Conservation (phyloP, 2,113 vertebrate genomes). For the Polypterus bichir region DNA sequence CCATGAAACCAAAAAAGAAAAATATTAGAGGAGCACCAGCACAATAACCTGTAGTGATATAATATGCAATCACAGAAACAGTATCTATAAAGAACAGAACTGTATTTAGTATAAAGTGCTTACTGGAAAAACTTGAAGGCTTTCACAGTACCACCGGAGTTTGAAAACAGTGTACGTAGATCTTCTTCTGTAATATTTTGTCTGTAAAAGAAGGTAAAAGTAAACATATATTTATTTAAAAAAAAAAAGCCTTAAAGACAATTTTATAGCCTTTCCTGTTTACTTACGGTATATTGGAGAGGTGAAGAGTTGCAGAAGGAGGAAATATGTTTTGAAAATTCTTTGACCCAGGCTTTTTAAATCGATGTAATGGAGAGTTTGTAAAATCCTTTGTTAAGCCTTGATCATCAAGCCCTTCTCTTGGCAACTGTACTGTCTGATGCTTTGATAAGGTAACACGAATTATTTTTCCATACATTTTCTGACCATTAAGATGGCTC, state of each 20-base stretch:
- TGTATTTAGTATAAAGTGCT: constrained; percentile 33
- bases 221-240: constrained; percentile 5
- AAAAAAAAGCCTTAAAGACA: constrained; percentile 8
- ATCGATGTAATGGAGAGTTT: constrained; percentile 92
- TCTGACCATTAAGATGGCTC: constrained; percentile 95
- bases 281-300: constrained; percentile 95
- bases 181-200: constrained; percentile 87
- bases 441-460: constrained; percentile 90
- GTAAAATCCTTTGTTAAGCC: constrained; percentile 92
- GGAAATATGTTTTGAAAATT: constrained; percentile 97
- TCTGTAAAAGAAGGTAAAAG: constrained; percentile 41
- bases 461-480: constrained; percentile 96
- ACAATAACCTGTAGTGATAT: too few species aligned
- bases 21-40: too few species aligned
- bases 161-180: constrained; percentile 82
- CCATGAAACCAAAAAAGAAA: too few species aligned
- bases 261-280: not conserved
- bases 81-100: not conserved
- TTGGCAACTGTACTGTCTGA: constrained; percentile 87
- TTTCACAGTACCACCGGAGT: constrained; percentile 89
- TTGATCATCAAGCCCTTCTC: constrained; percentile 91
- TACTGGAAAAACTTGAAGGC: constrained; percentile 99
- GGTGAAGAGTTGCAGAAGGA: constrained; percentile 86
- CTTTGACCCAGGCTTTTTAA: constrained; percentile 93
- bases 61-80: too few species aligned